Conservation (phyloP, 2,888 invertebrate species). For the Pammene fasciana region DNA sequence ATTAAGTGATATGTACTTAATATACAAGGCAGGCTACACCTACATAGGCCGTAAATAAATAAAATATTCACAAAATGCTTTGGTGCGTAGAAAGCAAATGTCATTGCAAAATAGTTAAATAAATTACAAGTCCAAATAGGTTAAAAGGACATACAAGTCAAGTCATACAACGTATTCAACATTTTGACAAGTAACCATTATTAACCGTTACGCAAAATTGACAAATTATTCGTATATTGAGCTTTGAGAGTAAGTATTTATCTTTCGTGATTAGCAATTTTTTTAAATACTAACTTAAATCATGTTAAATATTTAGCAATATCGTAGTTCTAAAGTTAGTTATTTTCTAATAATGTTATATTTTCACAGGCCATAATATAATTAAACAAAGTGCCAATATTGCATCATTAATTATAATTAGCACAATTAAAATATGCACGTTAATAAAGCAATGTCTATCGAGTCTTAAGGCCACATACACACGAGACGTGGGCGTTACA, state of each 20-base stretch:
- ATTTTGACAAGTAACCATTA: slow-evolving; percentile 29
- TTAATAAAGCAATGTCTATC: slow-evolving; percentile 19
- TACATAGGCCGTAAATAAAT: neutral
- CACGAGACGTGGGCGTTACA: slow-evolving; percentile 38
- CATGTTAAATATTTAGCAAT: neutral
- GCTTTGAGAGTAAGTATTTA: slow-evolving; percentile 23
- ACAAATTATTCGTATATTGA: slow-evolving; percentile 25
- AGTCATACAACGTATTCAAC: slow-evolving; percentile 3
- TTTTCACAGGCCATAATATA: neutral
- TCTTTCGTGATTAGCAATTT: slow-evolving; percentile 1
- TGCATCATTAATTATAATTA: slow-evolving; percentile 8
- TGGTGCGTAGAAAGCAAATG: neutral
- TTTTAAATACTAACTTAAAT: neutral
- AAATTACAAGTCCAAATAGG: slow-evolving; percentile 21
- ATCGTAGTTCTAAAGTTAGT: neutral
- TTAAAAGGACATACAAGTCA: slow-evolving; percentile 38
- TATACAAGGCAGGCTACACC: neutral
- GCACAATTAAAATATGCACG: neutral
- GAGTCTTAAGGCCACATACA: slow-evolving; percentile 18
- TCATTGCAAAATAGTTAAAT: neutral
- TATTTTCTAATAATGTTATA: neutral
- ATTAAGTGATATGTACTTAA: neutral
- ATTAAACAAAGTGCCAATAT: slow-evolving; percentile 2
- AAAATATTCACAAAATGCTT: neutral
- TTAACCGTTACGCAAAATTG: slow-evolving; percentile 29